Conservation (phyloP, 92 coral and sea anemone genomes). For the Phymanthus crucifer region DNA sequence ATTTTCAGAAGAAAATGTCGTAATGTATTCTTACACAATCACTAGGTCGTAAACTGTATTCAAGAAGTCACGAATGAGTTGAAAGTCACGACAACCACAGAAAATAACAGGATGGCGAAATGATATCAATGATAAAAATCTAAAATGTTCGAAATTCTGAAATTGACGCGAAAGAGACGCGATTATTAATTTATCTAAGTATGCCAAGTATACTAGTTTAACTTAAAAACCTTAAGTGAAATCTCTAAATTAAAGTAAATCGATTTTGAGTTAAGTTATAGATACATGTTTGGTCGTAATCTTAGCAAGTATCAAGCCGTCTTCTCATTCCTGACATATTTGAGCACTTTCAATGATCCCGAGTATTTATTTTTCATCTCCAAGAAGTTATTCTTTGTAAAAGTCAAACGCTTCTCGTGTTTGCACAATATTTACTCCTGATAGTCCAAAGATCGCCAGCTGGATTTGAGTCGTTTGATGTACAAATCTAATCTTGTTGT, state of each 20-base stretch:
- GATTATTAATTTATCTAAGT: no score
- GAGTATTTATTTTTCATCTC: neutral
- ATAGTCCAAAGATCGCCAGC: neutral
- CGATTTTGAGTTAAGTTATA: no score
- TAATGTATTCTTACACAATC: neutral
- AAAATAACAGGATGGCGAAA: neutral
- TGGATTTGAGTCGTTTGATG: neutral
- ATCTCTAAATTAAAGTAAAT: no score
- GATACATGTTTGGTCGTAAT: neutral
- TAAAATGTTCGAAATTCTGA: no score
- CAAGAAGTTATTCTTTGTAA: neutral
- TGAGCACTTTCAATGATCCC: neutral
- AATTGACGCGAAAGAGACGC: no score
- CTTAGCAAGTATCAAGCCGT: neutral
- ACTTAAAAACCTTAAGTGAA: no score
- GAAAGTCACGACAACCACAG: neutral
- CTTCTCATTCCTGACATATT: neutral
- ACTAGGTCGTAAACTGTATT: neutral
- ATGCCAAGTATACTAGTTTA: no score
- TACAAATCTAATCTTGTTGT: neutral
- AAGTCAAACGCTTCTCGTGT: conserved; percentile 1
- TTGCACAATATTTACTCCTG: neutral
- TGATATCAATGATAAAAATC: neutral
- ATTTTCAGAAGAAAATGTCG: neutral
- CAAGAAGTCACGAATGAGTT: neutral